phyloP scores from a whole-genome alignment of 2,888 invertebrate genomes.

The Euzetes globulus region DNA sequence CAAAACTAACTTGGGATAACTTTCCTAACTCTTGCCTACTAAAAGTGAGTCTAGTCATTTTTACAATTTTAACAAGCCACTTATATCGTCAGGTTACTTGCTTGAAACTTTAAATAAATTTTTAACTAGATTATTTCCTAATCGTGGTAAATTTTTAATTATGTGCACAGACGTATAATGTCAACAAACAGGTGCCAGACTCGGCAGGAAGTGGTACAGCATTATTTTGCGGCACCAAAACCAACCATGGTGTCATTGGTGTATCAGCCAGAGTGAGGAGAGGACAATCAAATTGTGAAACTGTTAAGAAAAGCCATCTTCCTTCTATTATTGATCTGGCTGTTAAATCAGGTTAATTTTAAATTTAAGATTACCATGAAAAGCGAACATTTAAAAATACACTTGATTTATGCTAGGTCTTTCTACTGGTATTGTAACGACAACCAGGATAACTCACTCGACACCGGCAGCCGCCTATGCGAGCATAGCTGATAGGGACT shows the following conservation, averaged over 20 bases:
- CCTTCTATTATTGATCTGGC: slow-evolving; percentile 65
- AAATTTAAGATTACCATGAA: too few species aligned
- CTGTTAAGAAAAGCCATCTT: slow-evolving; percentile 55
- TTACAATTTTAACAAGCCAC: too few species aligned
- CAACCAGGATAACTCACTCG: slow-evolving; percentile 69
- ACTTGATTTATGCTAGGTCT: too few species aligned
- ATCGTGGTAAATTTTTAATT: too few species aligned
- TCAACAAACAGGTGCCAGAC: slow-evolving; percentile 68
- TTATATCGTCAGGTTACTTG: too few species aligned
- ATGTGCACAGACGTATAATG: too few species aligned
- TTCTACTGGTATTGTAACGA: slow-evolving; percentile 64
- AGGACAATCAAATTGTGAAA: slow-evolving; percentile 58
- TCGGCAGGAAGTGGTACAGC: slow-evolving; percentile 82
- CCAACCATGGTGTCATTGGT: slow-evolving; percentile 66
- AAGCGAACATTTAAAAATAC: too few species aligned
- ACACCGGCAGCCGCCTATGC: slow-evolving; percentile 69
- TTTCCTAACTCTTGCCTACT: slow-evolving; percentile 63
- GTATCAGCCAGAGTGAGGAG: slow-evolving; percentile 60
- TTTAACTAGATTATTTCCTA: not conserved
- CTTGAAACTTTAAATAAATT: too few species aligned
- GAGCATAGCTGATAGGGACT: slow-evolving; percentile 61
- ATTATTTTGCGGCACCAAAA: slow-evolving; percentile 68
- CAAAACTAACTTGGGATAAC: slow-evolving; percentile 61
- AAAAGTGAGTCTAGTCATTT: slow-evolving; percentile 53
- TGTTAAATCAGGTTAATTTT: slow-evolving; percentile 48